phyloP scores from a whole-genome alignment of 2,888 invertebrate genomes.

The Masnerella sp. region DNA sequence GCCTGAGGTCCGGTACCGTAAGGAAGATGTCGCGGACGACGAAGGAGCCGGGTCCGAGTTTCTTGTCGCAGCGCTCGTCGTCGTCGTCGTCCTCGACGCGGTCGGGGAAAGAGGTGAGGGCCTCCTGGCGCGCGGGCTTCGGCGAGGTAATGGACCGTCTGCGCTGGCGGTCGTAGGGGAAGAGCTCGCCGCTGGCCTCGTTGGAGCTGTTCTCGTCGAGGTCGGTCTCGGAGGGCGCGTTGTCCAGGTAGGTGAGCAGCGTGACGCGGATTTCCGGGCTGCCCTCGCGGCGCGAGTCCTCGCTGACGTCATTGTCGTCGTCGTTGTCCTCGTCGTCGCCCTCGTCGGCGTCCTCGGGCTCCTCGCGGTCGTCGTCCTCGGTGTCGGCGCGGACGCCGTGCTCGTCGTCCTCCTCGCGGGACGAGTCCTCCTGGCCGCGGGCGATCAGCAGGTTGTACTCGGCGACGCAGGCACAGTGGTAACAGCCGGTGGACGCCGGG shows the following conservation, averaged over 20 bases:
- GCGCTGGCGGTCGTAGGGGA: constrained; percentile 78
- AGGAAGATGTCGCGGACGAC: constrained; percentile 86
- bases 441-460: constrained; percentile 83
- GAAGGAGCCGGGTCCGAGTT: constrained; percentile 64
- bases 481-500: constrained; percentile 83
- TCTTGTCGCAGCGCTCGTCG: constrained; percentile 60
- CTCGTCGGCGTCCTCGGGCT: constrained; percentile 45
- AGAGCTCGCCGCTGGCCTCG: constrained; percentile 56
- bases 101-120: constrained; percentile 82
- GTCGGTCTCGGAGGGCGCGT: constrained; percentile 49
- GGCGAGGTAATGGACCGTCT: constrained; percentile 84
- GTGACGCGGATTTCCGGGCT: constrained; percentile 73
- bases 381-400: constrained; percentile 24
- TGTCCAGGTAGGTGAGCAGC: constrained; percentile 62
- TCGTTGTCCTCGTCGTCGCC: constrained; percentile 57
- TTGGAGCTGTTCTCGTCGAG: constrained; percentile 47
- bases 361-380: constrained; percentile 52
- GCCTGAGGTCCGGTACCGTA: constrained; percentile 89
- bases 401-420: constrained; percentile 63
- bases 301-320: constrained; percentile 60
- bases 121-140: constrained; percentile 84
- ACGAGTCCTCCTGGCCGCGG: constrained; percentile 71
- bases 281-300: constrained; percentile 66
- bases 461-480: constrained; percentile 88
- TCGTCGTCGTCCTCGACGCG: constrained; percentile 68